Conservation (phyloP, 2,797 vertebrate genomes). For the Pseudochirops cupreus region DNA sequence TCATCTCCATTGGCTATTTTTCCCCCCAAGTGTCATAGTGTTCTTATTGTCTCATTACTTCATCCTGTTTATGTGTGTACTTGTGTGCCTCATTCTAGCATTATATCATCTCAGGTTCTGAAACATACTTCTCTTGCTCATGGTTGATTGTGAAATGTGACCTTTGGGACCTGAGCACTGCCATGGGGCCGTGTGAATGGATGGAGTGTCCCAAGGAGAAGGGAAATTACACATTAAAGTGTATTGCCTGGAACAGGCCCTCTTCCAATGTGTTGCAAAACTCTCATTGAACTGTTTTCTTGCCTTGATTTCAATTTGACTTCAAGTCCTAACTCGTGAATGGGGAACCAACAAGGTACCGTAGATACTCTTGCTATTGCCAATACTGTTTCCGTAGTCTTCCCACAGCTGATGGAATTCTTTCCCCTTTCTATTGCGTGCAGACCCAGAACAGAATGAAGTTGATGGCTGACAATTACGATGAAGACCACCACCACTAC, state of each 20-base stretch:
- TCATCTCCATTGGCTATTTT: not conserved
- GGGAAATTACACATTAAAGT: not conserved
- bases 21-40: not conserved
- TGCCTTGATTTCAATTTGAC: constrained; percentile 31
- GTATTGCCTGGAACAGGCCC: not conserved
- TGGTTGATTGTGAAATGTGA: constrained; percentile 9
- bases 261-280: constrained; percentile 22
- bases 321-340: constrained; percentile 25
- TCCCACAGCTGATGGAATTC: constrained; percentile 65
- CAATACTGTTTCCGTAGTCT: constrained; percentile 5
- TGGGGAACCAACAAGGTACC: constrained; percentile 2
- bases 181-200: not conserved
- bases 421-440: constrained; percentile 67
- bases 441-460: constrained; percentile 99
- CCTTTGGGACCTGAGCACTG: not conserved
- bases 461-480: constrained; percentile 95
- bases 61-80: not conserved
- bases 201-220: not conserved
- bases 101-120: not conserved
- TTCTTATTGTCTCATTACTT: constrained; percentile 16
- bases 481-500: constrained; percentile 92
- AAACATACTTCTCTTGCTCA: constrained; percentile 40
- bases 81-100: constrained; percentile 6
- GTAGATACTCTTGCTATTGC: not conserved
- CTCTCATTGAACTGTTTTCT: constrained; percentile 18